Base-by-base conservation (phyloP, 2,797 vertebrate genomes). In the Coregonus sp. region DNA sequence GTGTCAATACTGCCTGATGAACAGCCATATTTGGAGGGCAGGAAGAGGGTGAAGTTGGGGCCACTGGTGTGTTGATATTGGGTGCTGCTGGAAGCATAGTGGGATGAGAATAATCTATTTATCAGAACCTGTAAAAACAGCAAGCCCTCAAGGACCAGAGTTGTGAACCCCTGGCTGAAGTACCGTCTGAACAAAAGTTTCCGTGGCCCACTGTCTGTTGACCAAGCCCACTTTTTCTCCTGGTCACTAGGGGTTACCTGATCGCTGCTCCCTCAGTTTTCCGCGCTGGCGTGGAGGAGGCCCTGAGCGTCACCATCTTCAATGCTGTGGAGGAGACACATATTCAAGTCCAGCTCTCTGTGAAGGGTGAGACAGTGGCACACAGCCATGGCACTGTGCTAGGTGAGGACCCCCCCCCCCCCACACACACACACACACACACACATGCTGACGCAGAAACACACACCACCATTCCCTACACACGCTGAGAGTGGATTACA, bases 251-350 rank as follows among this genome's bases (percentile, higher is more conserved):
- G 88, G 96, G 96, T 65, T 98, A 98, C 87, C 86, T 98, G 93
- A 95, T 98, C 0, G 92, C 94, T 0, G 96, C 96, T 0, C 97
- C 97, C 63, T 98, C 96, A 0, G 95, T 98, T 80, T 97, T 97
- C 76, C 95, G 94, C 4, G 89, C 95, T 0, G 97, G 97, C 0
- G 91, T 97, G 2, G 96, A 97, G 84, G 97, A 98, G 86, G 93
- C 92, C 0, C 87, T 98, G 76, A 98, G 97, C 0, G 86, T 98
- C 4, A 98, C 97, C 88, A 95, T 98, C 89, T 98, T 98, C 75
- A 95, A 96, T 47, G 90, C 94, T 0, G 84, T 80, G 72, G 89
- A 92, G 69, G 96, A 97, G 82, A 98, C 97, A 0, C 92, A 84
- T 0, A 95, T 98, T 81, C 96, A 97, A 89, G 93, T 95, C 75